Conservation (phyloP, 2,888 invertebrate species). For the Tipula lateralis region DNA sequence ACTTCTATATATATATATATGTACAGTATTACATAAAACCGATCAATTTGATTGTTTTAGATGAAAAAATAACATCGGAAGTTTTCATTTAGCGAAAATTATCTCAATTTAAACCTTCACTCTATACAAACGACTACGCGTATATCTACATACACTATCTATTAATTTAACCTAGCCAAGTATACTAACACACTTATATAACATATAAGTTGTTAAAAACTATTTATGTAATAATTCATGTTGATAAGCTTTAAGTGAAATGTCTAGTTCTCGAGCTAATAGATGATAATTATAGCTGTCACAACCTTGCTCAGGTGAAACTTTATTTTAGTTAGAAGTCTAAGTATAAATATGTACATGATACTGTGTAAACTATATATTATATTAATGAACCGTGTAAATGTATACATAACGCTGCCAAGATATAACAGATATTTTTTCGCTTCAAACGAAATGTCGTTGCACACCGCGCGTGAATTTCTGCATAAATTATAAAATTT, state of each 20-base stretch:
- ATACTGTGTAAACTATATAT: no score
- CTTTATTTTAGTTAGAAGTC: neutral
- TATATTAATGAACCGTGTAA: neutral
- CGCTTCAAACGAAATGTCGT: no score
- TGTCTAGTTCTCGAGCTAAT: neutral
- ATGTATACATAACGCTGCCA: no score
- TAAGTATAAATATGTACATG: neutral
- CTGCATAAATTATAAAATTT: no score
- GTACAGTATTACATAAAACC: no score
- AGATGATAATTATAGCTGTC: neutral
- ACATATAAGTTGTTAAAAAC: no score
- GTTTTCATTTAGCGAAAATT: neutral
- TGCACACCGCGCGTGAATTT: no score
- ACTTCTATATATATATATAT: no score
- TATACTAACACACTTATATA: neutral
- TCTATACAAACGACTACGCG: neutral
- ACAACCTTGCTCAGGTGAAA: neutral
- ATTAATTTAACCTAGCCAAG: neutral
- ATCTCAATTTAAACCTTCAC: neutral
- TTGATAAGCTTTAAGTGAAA: neutral
- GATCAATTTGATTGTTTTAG: no score
- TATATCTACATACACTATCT: no score
- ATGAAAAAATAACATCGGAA: neutral
- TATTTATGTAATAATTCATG: neutral
- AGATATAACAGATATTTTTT: no score